Conservation (phyloP, 1,140 invertebrate species). For the Drosophila rhopaloa region DNA sequence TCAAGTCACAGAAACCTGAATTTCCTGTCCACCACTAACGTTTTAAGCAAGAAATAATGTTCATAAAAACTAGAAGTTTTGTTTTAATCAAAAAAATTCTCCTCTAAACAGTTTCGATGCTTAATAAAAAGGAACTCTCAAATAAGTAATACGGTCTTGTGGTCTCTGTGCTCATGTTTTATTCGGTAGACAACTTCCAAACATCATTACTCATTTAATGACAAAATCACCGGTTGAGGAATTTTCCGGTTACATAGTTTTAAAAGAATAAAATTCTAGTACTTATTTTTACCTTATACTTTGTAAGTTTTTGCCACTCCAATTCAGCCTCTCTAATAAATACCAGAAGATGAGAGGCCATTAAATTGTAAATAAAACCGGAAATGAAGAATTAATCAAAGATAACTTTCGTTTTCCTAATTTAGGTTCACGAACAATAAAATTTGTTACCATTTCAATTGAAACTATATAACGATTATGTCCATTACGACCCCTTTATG, state of each 20-base stretch:
- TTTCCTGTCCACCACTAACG: too few species aligned
- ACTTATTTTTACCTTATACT: too few species aligned
- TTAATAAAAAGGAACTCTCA: too few species aligned
- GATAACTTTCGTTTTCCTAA: constrained; percentile 22
- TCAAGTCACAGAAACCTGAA: neutral
- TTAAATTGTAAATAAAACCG: neutral
- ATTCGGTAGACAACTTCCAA: neutral
- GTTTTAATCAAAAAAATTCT: too few species aligned
- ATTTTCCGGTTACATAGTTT: neutral
- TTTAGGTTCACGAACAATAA: constrained; percentile 22
- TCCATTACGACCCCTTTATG: constrained; percentile 39
- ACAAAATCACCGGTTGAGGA: neutral
- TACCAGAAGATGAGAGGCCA: neutral
- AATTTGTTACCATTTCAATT: constrained; percentile 64
- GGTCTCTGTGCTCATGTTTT: too few species aligned
- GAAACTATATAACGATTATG: constrained; percentile 50
- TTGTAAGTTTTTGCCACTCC: neutral
- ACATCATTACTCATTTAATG: neutral
- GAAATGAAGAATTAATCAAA: constrained; percentile 33
- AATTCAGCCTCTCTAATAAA: neutral
- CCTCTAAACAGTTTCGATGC: too few species aligned
- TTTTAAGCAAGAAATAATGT: too few species aligned
- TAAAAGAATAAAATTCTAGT: neutral
- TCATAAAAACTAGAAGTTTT: too few species aligned
- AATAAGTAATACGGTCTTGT: too few species aligned